phyloP scores from a whole-genome alignment of 2,888 invertebrate genomes.

The Trissolcus japonicus region DNA sequence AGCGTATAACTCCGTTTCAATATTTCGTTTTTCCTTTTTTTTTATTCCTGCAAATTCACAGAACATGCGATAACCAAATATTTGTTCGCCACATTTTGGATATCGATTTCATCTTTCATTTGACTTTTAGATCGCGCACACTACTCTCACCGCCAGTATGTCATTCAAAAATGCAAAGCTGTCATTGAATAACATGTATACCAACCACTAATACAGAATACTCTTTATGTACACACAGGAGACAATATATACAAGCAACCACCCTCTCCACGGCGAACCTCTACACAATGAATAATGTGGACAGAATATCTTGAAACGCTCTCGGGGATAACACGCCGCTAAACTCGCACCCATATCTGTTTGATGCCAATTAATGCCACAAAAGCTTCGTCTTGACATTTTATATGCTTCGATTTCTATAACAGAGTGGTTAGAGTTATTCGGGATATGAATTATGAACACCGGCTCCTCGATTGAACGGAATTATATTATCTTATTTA shows the following conservation, averaged over 20 bases:
- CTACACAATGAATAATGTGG: slow-evolving; percentile 25
- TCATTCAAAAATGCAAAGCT: slow-evolving; percentile 16
- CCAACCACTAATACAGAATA: slow-evolving; percentile 40
- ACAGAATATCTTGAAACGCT: slow-evolving; percentile 34
- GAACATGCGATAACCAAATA: background rate
- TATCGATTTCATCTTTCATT: slow-evolving; percentile 1
- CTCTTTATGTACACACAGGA: slow-evolving; percentile 49
- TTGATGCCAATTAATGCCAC: slow-evolving; percentile 40
- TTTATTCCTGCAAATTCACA: background rate
- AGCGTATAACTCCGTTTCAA: background rate
- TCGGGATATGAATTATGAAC: slow-evolving; percentile 36
- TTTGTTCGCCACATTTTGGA: background rate
- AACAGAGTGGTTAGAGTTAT: slow-evolving; percentile 14
- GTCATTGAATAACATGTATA: slow-evolving; percentile 36
- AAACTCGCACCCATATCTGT: slow-evolving; percentile 32
- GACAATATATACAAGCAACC: slow-evolving; percentile 26
- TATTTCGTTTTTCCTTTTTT: background rate
- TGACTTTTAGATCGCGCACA: slow-evolving; percentile 9
- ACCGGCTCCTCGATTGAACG: slow-evolving; percentile 9
- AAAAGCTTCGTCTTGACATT: slow-evolving; percentile 31
- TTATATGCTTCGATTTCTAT: slow-evolving; percentile 34
- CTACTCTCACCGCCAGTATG: background rate
- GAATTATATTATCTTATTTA: slow-evolving; percentile 29
- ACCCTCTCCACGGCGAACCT: slow-evolving; percentile 5
- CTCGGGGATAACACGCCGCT: slow-evolving; percentile 22